Evolutionary conservation across 2,888 invertebrate species (phyloP), one percentile per base, ranked within the genome.

Genomic region (Apotomis betuletana): DNA sequence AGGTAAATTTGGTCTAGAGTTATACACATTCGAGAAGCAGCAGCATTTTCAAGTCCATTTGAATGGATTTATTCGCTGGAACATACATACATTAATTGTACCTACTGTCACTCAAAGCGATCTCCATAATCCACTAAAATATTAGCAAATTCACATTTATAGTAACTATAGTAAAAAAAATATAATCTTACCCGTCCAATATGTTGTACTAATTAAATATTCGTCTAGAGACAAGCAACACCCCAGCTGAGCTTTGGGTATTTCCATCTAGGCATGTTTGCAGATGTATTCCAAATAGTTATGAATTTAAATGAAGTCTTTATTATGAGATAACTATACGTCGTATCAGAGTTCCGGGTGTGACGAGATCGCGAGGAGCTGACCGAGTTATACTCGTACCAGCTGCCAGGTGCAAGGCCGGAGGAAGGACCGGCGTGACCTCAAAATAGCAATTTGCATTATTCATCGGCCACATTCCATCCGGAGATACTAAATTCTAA

Each of bases 381-480:
- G 80, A 79, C 79, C 79, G 80, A 79, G 79, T 79, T 76, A 75
- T 75, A 27, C 27, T 27, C 27, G 27, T 27, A 78, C 76, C 81
- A 80, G 77, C 77, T 78, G 80, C 76, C 80, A 79, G 79, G 81
- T 81, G 81, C 83, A 81, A 83, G 83, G 83, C 81, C 80, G 72
- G 74, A 75, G 74, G 77, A 67, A 69, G 75, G 72, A 75, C 71
- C 74, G 70, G 67, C 70, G 75, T 70, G 75, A 77, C 76, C 76
- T 75, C 77, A 77, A 75, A 75, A 75, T 73, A 67, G 55, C 73
- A 68, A 78, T 78, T 79, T 76, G 70, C 75, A 77, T 75, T 68
- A 78, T 78, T 76, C 75, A 76, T 75, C 73, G 70, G 38, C 55
- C 73, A 75, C 73, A 77, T 77, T 77, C 77, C 75, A 74, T 74